Evolutionary conservation across 2,797 vertebrate genomes (phyloP).

Genomic region (Enteromius radiatus): DNA sequence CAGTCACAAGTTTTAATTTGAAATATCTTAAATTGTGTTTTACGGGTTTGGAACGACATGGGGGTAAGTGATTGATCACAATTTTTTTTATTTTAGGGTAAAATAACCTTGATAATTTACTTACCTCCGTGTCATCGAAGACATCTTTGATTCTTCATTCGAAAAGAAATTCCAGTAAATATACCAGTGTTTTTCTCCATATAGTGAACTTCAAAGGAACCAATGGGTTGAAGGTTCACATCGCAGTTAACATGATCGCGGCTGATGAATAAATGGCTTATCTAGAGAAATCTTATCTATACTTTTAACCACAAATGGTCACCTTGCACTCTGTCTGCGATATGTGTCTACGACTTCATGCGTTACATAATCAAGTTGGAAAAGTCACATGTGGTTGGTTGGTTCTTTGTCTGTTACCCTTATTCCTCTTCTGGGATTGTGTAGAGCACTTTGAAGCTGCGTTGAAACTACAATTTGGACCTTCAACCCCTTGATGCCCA

Average conservation of each 20-base stretch:
- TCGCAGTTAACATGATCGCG: background rate
- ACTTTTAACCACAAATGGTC: background rate
- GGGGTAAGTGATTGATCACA: too few species aligned
- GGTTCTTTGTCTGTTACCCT: background rate
- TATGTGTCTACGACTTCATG: background rate
- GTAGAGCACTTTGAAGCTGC: background rate
- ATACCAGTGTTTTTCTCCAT: background rate
- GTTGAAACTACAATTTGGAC: background rate
- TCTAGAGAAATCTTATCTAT: background rate
- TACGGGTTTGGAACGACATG: too few species aligned
- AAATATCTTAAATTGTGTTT: too few species aligned
- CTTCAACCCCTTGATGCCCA: background rate
- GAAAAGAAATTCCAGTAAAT: background rate
- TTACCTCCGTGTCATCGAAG: too few species aligned
- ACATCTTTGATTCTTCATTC: background rate
- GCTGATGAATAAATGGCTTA: background rate
- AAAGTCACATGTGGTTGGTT: background rate
- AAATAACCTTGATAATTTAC: too few species aligned
- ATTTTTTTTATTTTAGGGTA: too few species aligned
- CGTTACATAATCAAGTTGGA: background rate
- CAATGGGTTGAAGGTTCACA: background rate
- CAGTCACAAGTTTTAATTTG: too few species aligned
- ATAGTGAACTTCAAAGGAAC: background rate
- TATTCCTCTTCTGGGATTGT: background rate
- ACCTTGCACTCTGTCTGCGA: background rate